These are phyloP conservation scores for Drosophila paulistorum DNA, from an alignment of 1,140 invertebrate genomes.

Conservation along the genomic window DNA sequence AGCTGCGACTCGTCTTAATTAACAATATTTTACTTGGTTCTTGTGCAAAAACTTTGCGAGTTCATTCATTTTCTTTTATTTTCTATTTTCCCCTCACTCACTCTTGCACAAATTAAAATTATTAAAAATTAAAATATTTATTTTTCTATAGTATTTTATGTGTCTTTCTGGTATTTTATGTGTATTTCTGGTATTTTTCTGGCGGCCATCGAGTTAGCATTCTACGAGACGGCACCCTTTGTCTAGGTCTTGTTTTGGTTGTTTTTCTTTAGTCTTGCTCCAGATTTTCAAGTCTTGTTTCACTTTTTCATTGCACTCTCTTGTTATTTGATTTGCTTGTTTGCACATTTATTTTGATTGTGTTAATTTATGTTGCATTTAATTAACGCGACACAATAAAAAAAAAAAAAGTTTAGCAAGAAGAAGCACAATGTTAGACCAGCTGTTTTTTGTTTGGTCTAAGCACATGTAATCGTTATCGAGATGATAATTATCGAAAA, in stretches of 20 bases:
- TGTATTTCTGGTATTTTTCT: no score
- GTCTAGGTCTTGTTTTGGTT: no score
- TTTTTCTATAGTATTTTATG: no score
- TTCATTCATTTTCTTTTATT: constrained; percentile 58
- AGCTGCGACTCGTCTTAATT: background rate
- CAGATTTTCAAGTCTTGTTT: no score
- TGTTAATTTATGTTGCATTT: constrained; percentile 19
- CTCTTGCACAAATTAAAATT: constrained; percentile 15
- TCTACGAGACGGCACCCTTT: no score
- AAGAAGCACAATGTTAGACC: constrained; percentile 36
- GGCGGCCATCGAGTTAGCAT: no score
- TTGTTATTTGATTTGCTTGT: no score
- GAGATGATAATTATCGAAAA: constrained; percentile 21
- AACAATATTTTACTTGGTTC: constrained; percentile 17
- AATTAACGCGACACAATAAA: background rate
- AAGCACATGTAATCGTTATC: constrained; percentile 20
- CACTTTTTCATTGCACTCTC: no score
- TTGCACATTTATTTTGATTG: constrained; percentile 9
- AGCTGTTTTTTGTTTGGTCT: constrained; percentile 57
- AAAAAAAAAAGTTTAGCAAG: constrained; percentile 26
- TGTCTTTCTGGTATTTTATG: no score
- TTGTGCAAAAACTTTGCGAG: constrained; percentile 19
- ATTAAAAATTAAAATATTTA: no score
- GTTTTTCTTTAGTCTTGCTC: no score
- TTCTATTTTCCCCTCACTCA: background rate